Conservation (phyloP, 1,140 invertebrate genomes). For the Calephelis virginiensis region DNA sequence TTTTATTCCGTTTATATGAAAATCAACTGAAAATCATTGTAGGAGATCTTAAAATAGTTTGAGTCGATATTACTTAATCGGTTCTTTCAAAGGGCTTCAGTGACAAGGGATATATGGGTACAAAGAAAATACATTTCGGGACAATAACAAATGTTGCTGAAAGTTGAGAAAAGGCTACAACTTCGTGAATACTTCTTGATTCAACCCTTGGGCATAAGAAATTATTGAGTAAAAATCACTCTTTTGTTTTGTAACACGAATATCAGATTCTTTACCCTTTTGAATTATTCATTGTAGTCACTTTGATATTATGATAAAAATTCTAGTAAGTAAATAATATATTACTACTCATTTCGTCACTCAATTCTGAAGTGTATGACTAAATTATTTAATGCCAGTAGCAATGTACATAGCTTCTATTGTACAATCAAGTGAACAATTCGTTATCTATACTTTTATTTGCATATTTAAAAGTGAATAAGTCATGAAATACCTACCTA, state of each 20-base stretch:
- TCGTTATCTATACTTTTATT: too few relatives aligned
- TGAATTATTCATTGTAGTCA: constrained; percentile 21
- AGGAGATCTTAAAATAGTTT: constrained; percentile 12
- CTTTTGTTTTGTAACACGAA: constrained; percentile 26
- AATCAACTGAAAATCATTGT: constrained; percentile 17
- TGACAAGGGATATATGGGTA: constrained; percentile 26
- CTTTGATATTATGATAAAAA: too few relatives aligned
- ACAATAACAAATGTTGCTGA: constrained; percentile 26
- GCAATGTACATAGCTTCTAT: too few relatives aligned
- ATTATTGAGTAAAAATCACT: constrained; percentile 33
- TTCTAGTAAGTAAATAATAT: too few relatives aligned
- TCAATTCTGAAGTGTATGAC: too few relatives aligned
- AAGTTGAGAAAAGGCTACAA: constrained; percentile 30
- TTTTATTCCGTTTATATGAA: constrained; percentile 17
- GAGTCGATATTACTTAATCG: constrained; percentile 28
- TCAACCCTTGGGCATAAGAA: constrained; percentile 31
- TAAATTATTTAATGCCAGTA: too few relatives aligned
- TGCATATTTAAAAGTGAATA: too few relatives aligned
- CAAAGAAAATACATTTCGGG: constrained; percentile 33
- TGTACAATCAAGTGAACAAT: too few relatives aligned
- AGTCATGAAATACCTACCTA: too few relatives aligned
- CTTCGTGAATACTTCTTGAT: constrained; percentile 36
- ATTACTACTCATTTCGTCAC: too few relatives aligned
- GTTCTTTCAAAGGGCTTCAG: constrained; percentile 25
- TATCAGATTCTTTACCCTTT: constrained; percentile 19